Conservation (phyloP, 2,888 invertebrate species). For the Subacronicta megacephala region DNA sequence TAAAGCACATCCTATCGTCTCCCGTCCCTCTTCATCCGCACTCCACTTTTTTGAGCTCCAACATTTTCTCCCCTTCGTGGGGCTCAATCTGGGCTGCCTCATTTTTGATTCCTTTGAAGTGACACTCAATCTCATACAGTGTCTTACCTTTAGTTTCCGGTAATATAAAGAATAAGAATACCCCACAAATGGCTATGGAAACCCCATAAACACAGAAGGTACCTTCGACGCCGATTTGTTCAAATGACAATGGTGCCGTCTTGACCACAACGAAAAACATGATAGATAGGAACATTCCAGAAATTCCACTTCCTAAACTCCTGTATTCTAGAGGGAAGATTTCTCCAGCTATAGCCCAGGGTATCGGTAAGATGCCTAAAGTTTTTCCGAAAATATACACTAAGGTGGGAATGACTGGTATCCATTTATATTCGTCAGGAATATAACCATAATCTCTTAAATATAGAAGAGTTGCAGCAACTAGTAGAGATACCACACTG, state of each 20-base stretch:
- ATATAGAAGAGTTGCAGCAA: constrained; percentile 82
- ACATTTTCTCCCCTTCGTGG: constrained; percentile 76
- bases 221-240: constrained; percentile 86
- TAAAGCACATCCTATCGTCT: constrained; percentile 69
- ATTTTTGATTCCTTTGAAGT: constrained; percentile 77
- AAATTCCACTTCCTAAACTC: constrained; percentile 91
- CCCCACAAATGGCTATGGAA: constrained; percentile 87
- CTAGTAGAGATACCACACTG: constrained; percentile 88
- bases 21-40: constrained; percentile 71
- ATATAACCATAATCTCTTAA: constrained; percentile 75
- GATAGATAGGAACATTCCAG: constrained; percentile 90
- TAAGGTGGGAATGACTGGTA: constrained; percentile 85
- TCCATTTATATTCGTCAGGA: constrained; percentile 76
- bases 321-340: constrained; percentile 91
- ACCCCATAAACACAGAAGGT: constrained; percentile 90
- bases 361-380: constrained; percentile 91
- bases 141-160: constrained; percentile 93
- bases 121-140: constrained; percentile 91
- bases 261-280: constrained; percentile 92
- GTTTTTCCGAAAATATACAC: constrained; percentile 89
- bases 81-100: constrained; percentile 46
- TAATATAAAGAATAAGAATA: constrained; percentile 89
- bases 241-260: constrained; percentile 89
- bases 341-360: constrained; percentile 93
- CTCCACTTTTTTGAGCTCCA: constrained; percentile 78